Conservation (phyloP, 2,797 vertebrate species). For the Sus cebifrons region DNA sequence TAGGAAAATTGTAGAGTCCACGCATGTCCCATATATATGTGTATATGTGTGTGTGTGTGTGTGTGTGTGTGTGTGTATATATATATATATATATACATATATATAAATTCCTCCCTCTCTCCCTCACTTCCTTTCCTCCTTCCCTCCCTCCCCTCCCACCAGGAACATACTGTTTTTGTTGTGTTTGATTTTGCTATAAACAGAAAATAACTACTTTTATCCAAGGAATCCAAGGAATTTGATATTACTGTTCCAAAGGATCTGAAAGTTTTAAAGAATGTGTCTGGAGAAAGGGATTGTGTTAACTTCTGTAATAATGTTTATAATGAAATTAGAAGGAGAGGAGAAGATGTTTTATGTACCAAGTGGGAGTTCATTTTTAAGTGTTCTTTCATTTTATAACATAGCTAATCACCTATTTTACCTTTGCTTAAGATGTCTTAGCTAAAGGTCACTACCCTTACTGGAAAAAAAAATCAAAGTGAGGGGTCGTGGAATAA, state of each 20-base stretch:
- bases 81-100: too few relatives aligned
- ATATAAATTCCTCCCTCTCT: too few relatives aligned
- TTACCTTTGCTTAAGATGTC: neutral
- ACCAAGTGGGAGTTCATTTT: neutral
- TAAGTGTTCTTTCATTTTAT: neutral
- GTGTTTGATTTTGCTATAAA: neutral
- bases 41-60: too few relatives aligned
- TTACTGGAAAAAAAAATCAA: neutral
- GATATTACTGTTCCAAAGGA: neutral
- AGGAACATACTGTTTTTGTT: neutral
- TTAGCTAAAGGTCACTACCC: neutral
- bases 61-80: too few relatives aligned
- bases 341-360: neutral
- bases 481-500: neutral
- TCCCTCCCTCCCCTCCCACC: neutral
- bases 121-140: neutral
- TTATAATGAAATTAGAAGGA: neutral
- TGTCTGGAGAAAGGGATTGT: neutral
- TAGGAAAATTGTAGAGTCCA: neutral
- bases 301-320: neutral
- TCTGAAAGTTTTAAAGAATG: neutral
- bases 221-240: neutral
- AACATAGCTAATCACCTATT: neutral
- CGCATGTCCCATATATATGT: neutral
- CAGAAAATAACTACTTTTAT: neutral